Percentiles rank a stretch among this genome's conserved stretches.
Evolutionary conservation across 2,888 invertebrate genomes (phyloP).

Genomic region (Sesia apiformis): DNA sequence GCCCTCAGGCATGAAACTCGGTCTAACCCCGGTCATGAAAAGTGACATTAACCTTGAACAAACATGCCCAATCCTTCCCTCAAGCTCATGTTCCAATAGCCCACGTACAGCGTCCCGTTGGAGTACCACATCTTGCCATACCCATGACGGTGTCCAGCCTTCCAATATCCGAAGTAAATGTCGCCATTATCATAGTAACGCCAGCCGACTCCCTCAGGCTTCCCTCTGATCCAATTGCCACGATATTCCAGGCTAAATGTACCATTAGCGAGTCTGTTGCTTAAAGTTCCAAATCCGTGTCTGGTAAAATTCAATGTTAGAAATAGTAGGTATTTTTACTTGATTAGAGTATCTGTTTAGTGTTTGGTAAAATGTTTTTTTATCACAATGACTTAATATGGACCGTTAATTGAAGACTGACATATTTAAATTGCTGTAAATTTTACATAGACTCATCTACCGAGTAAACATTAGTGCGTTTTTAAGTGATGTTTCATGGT

Average conservation of each 20-base stretch:
- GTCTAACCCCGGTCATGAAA: background rate
- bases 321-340: no score
- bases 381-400: no score
- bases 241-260: constrained; percentile 65
- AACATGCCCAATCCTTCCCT: constrained; percentile 71
- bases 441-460: no score
- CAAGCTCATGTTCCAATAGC: constrained; percentile 69
- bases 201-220: constrained; percentile 73
- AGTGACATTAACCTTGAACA: constrained; percentile 48
- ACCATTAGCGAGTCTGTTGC: constrained; percentile 44
- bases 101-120: constrained; percentile 75
- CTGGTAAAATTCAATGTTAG: constrained; percentile 16
- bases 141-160: constrained; percentile 64
- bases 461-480: no score
- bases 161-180: constrained; percentile 76
- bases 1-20: no score
- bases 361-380: no score
- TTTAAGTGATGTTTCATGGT: no score
- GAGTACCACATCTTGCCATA: constrained; percentile 78
- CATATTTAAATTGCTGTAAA: no score
- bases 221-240: constrained; percentile 76
- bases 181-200: constrained; percentile 72
- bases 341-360: no score
- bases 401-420: no score
- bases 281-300: constrained; percentile 75